A percentile compares a stretch with the other conserved stretches of the same genome.
phyloP scores from a whole-genome alignment of 1,140 invertebrate species.

The Lepidurus arcticus region DNA sequence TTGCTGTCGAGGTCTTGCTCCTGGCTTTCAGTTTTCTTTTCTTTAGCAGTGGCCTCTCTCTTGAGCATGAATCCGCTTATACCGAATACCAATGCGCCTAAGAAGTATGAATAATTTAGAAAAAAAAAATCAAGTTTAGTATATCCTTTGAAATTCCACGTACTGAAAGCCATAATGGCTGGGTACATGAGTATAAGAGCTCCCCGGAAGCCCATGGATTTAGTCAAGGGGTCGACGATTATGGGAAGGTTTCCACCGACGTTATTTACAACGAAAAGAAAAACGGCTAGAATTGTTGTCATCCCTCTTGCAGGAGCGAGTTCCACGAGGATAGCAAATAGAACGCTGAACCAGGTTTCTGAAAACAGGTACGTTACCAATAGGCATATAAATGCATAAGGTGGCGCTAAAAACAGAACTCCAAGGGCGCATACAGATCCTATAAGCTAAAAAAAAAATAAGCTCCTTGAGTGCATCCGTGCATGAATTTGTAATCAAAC shows the following conservation, averaged over 20 bases:
- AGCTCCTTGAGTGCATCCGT: neutral
- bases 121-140: neutral
- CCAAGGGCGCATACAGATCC: constrained; percentile 83
- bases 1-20: neutral
- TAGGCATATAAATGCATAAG: constrained; percentile 77
- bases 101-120: neutral
- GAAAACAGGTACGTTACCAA: constrained; percentile 79
- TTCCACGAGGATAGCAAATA: constrained; percentile 81
- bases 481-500: neutral
- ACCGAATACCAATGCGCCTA: constrained; percentile 27
- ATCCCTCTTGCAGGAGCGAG: constrained; percentile 71
- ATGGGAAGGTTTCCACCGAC: constrained; percentile 78
- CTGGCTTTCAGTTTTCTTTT: neutral
- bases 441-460: constrained; percentile 56
- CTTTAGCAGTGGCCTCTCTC: neutral
- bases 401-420: constrained; percentile 72
- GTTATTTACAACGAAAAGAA: constrained; percentile 87
- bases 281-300: constrained; percentile 76
- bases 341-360: constrained; percentile 89
- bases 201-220: constrained; percentile 69
- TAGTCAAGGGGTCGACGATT: constrained; percentile 73
- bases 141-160: constrained; percentile 44
- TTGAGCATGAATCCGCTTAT: constrained; percentile 23
- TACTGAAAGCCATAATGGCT: constrained; percentile 75
- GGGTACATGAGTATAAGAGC: constrained; percentile 80